Conservation (phyloP, 1,140 invertebrate species). For the Diorhabda carinulata region DNA sequence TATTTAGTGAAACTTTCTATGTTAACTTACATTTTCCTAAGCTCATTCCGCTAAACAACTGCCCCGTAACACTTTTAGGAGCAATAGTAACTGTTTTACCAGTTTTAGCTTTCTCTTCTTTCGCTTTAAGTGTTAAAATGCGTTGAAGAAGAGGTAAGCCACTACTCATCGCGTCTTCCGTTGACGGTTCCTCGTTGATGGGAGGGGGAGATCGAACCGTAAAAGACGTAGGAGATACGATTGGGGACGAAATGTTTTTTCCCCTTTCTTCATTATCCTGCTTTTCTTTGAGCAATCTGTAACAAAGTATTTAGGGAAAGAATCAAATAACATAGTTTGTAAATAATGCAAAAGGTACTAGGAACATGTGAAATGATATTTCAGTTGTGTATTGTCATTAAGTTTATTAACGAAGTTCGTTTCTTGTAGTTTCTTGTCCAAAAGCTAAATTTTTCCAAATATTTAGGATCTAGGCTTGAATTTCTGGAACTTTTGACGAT, state of each 20-base stretch:
- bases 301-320: background rate
- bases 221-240: slow-evolving; percentile 49
- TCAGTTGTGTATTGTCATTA: too few relatives aligned
- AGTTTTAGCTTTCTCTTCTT: slow-evolving; percentile 62
- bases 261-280: slow-evolving; percentile 59
- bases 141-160: slow-evolving; percentile 75
- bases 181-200: slow-evolving; percentile 54
- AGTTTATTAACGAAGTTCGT: too few relatives aligned
- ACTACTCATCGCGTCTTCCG: slow-evolving; percentile 62
- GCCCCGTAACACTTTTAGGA: slow-evolving; percentile 24
- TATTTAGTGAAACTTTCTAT: too few relatives aligned
- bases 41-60: slow-evolving; percentile 24
- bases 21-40: slow-evolving; percentile 19
- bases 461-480: background rate
- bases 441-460: too few relatives aligned
- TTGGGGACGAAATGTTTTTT: slow-evolving; percentile 46
- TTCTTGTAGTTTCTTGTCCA: too few relatives aligned
- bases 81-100: slow-evolving; percentile 26
- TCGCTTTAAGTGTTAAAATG: slow-evolving; percentile 72
- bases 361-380: too few relatives aligned
- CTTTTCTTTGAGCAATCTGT: slow-evolving; percentile 75
- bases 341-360: too few relatives aligned
- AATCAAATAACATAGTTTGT: too few relatives aligned
- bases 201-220: slow-evolving; percentile 40
- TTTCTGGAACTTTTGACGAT: too few relatives aligned